Base-by-base conservation (phyloP, 2,888 invertebrate species). In the Drepanosiphum platanoidis region DNA sequence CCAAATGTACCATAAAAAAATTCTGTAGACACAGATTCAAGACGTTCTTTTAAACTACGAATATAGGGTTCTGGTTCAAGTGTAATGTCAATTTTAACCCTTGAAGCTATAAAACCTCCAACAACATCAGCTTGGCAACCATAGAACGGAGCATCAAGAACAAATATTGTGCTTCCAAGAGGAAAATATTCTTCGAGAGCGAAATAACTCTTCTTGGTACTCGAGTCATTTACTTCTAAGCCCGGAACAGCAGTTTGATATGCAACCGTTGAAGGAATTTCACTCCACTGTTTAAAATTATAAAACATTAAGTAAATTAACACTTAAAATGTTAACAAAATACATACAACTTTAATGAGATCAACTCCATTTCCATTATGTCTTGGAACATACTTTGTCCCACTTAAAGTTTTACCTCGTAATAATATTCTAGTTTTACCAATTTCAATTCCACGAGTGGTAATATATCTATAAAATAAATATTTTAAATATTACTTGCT, bases 111-210 rank as follows among this genome's bases (percentile, higher is more conserved):
- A 72, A 46, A 77, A n/a, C 70, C 70, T 15, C 74, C 78, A 88
- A 89, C 88, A 89, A 96, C 96, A 88, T 93, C 92, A 75, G 95
- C 97, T 89, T 93, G 91, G 74, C 93, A 92, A 0, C 97, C 97
- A 89, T 96, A 97, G 90, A 95, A 94, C 9, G 94, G 95, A 87
- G 93, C 93, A 11, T 93, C 93, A 0, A 97, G 91, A 90, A 96
- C 92, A 89, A 97, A 97, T 88, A 96, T 94, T 2, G 89, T 88
- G 80, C 92, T 92, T 0, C 93, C 93, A 0, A 91, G 89, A 0
- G 94, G 92, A 89, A 95, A 97, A 1, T 96, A 91, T 86, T 93
- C 92, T 88, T 90, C 89, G n/a, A 93, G 88, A 34, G 90, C 30
- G 58, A 91, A 75, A 89, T 90, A 81, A 90, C 91, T 61, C 90